Base-by-base conservation (phyloP, 2,888 invertebrate genomes). In the Brachyopa scutellaris region DNA sequence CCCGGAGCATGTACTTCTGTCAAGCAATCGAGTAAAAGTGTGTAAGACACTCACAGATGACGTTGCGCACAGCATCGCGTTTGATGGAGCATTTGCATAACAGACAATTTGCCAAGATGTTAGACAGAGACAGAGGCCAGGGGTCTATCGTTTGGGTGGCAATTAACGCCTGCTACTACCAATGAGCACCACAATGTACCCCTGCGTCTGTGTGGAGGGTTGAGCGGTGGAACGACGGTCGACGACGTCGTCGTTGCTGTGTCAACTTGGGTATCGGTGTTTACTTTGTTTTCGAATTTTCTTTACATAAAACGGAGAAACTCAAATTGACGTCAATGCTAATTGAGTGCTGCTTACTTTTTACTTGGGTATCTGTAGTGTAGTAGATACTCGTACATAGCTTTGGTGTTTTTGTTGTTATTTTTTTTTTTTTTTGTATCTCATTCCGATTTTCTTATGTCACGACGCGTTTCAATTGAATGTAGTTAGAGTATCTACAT, bases 281-380 rank as follows among this genome's bases (percentile, higher is more conserved):
- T 62, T 36, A 29, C 26, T 67, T 33, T 57, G 5, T 57, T 69
- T 69, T 69, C 21, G 13, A 33, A n/a, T 57, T 73, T 64, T 73
- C n/a, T 45, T 47, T 40, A 19, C 33, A 61, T 42, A 61, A 57
- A 47, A 67, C 45, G 64, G 47, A 55, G 57, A 57, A 74, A 66
- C 53, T 40, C 33, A 19, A 53, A 69, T 76, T 76, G 74, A 76
- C 74, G 74, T 76, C 74, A 76, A 69, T 61, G 76, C 61, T 61
- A 67, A 76, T 76, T 76, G 76, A 69, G 53, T 33, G 67, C 26
- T 42, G 67, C 49, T 49, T 40, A 21, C 40, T 57, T 45, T 19
- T 26, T n/a, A n/a, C 13, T 31, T 21, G 19, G 53, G 26, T 19
- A n/a, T n/a, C n/a, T n/a, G n/a, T n/a, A n/a, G 13, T 7, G 26